A percentile compares a stretch with the other conserved stretches of the same genome.
Evolutionary conservation across 1,140 invertebrate genomes (phyloP).

Genomic region (Zaprionus africanus): DNA sequence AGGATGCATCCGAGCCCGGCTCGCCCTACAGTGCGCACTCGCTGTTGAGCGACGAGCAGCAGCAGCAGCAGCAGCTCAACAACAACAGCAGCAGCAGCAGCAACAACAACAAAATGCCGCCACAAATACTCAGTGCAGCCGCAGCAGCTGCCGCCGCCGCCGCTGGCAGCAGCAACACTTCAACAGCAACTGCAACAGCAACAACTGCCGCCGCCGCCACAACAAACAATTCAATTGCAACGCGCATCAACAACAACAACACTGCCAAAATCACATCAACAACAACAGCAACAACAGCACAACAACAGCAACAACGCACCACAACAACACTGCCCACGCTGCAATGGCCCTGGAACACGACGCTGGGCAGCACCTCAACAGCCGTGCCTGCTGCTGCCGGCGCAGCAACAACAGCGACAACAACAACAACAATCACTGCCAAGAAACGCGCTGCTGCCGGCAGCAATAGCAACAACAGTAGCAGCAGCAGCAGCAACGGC

Average conservation of each 20-base stretch:
- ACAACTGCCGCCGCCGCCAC: slow-evolving; percentile 18
- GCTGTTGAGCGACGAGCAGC: slow-evolving; percentile 72
- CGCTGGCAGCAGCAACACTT: slow-evolving; percentile 42
- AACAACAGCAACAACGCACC: slow-evolving; percentile 35
- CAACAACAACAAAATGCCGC: slow-evolving; percentile 69
- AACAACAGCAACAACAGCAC: slow-evolving; percentile 27
- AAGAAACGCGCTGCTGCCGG: slow-evolving; percentile 42
- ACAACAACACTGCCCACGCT: slow-evolving; percentile 56
- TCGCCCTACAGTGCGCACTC: slow-evolving; percentile 90
- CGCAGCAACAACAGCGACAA: slow-evolving; percentile 20
- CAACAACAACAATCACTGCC: slow-evolving; percentile 3
- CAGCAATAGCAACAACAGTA: slow-evolving; percentile 25
- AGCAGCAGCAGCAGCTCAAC: slow-evolving; percentile 43
- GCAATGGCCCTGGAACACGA: slow-evolving; percentile 79
- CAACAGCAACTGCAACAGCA: slow-evolving; percentile 27
- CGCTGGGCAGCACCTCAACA: slow-evolving; percentile 68
- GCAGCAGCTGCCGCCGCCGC: slow-evolving; percentile 28
- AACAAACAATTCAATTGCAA: slow-evolving; percentile 31
- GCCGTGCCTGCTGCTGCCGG: slow-evolving; percentile 54
- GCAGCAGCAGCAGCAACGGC: slow-evolving; percentile 9
- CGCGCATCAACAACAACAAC: slow-evolving; percentile 44
- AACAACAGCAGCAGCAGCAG: slow-evolving; percentile 24
- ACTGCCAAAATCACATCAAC: slow-evolving; percentile 55
- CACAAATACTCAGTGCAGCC: slow-evolving; percentile 68
- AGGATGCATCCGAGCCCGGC: slow-evolving; percentile 92